These are phyloP conservation scores for Artemia sinica DNA, from an alignment of 2,888 invertebrate species.

Conservation along the genomic window DNA sequence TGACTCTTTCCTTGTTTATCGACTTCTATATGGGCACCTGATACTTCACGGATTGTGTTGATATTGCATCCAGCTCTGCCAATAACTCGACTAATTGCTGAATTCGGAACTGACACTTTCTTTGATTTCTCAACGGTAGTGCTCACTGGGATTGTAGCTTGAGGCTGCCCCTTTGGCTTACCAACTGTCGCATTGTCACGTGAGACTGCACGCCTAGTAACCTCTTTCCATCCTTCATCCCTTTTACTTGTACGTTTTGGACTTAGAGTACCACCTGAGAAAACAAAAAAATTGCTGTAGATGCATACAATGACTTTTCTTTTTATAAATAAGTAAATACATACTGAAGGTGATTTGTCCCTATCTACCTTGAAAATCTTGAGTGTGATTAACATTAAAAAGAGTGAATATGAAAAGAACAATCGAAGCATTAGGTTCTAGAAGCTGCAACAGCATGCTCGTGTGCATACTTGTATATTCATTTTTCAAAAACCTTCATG, in stretches of 20 bases:
- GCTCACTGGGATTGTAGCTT: slow-evolving; percentile 17
- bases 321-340: too few relatives aligned
- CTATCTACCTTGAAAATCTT: too few relatives aligned
- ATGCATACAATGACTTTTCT: too few relatives aligned
- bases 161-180: slow-evolving; percentile 18
- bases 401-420: too few relatives aligned
- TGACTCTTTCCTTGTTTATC: slow-evolving; percentile 74
- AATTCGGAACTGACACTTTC: slow-evolving; percentile 81
- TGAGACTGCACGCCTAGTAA: slow-evolving; percentile 37
- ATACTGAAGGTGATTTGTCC: too few relatives aligned
- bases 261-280: slow-evolving; percentile 35
- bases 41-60: slow-evolving; percentile 88
- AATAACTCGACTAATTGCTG: slow-evolving; percentile 89
- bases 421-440: too few relatives aligned
- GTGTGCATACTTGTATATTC: too few relatives aligned
- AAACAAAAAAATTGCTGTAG: too few relatives aligned
- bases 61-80: slow-evolving; percentile 94
- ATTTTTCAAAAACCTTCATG: too few relatives aligned
- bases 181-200: slow-evolving; percentile 6
- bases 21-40: slow-evolving; percentile 93
- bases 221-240: slow-evolving; percentile 94
- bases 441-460: too few relatives aligned
- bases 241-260: slow-evolving; percentile 49
- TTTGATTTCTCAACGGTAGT: slow-evolving; percentile 37
- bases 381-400: too few relatives aligned